Conservation (phyloP, 2,113 vertebrate genomes). For the Anarrhichthys ocellatus region DNA sequence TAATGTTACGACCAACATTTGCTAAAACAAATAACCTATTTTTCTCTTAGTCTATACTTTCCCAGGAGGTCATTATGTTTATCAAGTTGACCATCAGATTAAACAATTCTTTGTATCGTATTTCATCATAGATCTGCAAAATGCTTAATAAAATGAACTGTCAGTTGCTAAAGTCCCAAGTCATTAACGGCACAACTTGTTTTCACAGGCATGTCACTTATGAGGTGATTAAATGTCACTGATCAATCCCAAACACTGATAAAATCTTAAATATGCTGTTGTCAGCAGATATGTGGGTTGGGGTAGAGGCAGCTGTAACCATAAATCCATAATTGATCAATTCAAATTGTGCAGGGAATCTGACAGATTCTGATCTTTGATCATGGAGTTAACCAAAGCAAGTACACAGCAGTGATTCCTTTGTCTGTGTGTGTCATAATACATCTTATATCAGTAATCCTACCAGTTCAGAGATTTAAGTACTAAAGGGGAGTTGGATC, state of each 20-base stretch:
- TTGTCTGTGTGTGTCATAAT: neutral
- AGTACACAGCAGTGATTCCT: neutral
- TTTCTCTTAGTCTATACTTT: neutral
- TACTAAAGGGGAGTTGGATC: neutral
- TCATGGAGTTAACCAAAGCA: neutral
- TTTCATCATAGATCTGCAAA: neutral
- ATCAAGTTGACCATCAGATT: neutral
- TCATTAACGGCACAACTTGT: slow-evolving; percentile 12
- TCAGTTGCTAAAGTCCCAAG: neutral
- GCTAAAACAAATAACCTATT: neutral
- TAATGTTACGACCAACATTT: neutral
- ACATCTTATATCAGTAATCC: neutral
- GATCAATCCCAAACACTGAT: slow-evolving; percentile 29
- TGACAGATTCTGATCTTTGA: neutral
- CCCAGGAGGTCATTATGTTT: neutral
- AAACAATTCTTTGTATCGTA: neutral
- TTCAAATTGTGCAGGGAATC: neutral
- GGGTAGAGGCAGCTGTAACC: neutral
- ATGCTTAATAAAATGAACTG: neutral
- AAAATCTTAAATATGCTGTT: neutral
- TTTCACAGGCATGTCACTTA: neutral
- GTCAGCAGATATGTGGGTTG: slow-evolving; percentile 24
- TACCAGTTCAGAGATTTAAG: neutral
- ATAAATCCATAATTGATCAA: slow-evolving; percentile 13
- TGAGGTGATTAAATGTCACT: slow-evolving; percentile 1